These are phyloP conservation scores for Rugalucina vietnamica DNA, from an alignment of 2,888 invertebrate species.

Conservation along the genomic window DNA sequence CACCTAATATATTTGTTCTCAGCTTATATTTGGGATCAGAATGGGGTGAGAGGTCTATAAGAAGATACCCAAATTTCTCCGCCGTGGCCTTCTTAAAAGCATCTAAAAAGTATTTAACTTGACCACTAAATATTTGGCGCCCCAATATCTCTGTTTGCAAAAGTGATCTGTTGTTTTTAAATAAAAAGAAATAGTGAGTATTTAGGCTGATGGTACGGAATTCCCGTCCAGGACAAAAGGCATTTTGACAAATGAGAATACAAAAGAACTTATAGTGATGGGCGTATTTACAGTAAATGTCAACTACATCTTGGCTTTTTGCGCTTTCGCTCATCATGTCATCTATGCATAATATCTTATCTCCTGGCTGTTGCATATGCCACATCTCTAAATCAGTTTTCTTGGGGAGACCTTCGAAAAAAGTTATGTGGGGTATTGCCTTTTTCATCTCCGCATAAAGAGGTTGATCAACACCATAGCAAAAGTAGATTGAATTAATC, in stretches of 20 bases:
- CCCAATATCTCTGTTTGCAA: conserved; percentile 55
- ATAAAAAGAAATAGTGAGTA: conserved; percentile 58
- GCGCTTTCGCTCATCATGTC: conserved; percentile 48
- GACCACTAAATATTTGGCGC: conserved; percentile 51
- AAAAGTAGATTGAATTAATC: conserved; percentile 47
- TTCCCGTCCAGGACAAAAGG: conserved; percentile 44
- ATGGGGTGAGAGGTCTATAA: conserved; percentile 55
- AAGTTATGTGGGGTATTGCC: conserved; percentile 39
- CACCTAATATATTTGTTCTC: conserved; percentile 52
- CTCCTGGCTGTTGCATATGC: conserved; percentile 33
- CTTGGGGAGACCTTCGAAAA: conserved; percentile 49
- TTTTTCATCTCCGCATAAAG: conserved; percentile 54
- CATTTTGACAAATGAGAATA: conserved; percentile 57
- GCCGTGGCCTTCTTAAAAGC: conserved; percentile 52
- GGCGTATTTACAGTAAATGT: conserved; percentile 51
- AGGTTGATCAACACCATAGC: conserved; percentile 59
- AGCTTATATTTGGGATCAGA: conserved; percentile 56
- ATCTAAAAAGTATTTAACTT: conserved; percentile 48
- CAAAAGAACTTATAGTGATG: conserved; percentile 56
- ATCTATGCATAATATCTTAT: conserved; percentile 49
- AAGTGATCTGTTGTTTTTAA: conserved; percentile 51
- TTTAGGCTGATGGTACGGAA: conserved; percentile 59
- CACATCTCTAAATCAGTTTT: conserved; percentile 43
- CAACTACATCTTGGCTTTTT: conserved; percentile 44
- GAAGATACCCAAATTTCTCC: conserved; percentile 46